Base-by-base conservation (phyloP, 2,888 invertebrate genomes). In the Spicauda simplicius region DNA sequence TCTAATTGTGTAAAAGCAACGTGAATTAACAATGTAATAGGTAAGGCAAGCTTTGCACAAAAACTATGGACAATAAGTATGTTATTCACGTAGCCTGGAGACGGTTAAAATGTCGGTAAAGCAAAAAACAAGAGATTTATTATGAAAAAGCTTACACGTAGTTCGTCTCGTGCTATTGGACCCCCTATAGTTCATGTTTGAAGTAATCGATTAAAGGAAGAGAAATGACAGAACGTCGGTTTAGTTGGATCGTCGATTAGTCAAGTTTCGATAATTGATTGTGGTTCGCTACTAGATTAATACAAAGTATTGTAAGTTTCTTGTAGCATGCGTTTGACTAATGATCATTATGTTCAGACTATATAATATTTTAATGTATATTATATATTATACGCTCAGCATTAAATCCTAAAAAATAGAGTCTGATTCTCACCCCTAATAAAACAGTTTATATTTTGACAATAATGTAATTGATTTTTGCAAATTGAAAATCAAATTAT, bases 211-310 rank as follows among this genome's bases (percentile, higher is more conserved):
- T 91, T 90, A 89, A 85, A 82, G 86, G 84, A 90, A 90, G 92
- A 93, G 91, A 91, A 93, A 93, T 92, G 92, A 92, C 92, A 92
- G 86, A 78, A 87, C 85, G 90, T 91, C 90, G 82, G 80, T 86
- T 87, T 87, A 88, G 87, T 85, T 79, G 85, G 82, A 82, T 81
- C 84, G 80, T 82, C 87, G 82, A 92, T 93, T 88, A 88, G 85
- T 93, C 90, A 91, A 84, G 84, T 88, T 91, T 90, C 76, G 88
- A 90, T 91, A 91, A 92, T 92, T 90, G 88, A 93, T 93, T 87
- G 81, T 84, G 80, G 81, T 82, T 73, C 78, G 85, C 88, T 88
- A 88, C 89, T 88, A 90, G 90, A 92, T 90, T 88, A 90, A 92
- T 91, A 89, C 83, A 84, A 74, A 74, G 76, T 73, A 73, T 71